phyloP scores from a whole-genome alignment of 2,797 vertebrate species.

The Chrysocyon brachyurus region DNA sequence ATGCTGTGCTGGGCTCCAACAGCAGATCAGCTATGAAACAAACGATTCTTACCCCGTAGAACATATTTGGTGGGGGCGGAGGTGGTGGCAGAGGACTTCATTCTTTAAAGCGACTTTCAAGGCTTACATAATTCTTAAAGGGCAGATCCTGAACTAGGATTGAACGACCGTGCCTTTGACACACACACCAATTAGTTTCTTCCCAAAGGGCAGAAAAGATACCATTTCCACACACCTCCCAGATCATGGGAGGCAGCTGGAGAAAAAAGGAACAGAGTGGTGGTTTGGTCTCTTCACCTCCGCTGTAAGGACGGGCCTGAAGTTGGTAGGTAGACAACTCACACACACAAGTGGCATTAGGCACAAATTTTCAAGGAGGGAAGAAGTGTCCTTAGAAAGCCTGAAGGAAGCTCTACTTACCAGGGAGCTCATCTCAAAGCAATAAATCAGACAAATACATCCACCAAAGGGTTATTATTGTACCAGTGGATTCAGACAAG shows the following conservation, averaged over 20 bases:
- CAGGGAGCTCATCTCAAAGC: not conserved
- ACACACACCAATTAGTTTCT: not conserved
- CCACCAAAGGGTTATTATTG: not conserved
- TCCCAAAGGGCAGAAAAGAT: not conserved
- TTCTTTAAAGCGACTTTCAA: not conserved
- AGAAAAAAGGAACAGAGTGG: not conserved
- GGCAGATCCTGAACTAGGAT: not conserved
- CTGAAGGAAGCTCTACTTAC: not conserved
- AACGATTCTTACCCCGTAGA: not conserved
- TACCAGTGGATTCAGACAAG: not conserved
- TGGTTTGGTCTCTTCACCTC: not conserved
- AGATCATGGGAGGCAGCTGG: not conserved
- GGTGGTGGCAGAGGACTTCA: not conserved
- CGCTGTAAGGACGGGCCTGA: not conserved
- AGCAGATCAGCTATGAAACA: not conserved
- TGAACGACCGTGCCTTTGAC: constrained; percentile 11
- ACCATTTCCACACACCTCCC: not conserved
- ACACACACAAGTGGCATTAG: not conserved
- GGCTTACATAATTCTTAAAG: not conserved
- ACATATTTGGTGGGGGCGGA: not conserved
- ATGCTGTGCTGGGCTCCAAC: not conserved
- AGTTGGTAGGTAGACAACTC: not conserved
- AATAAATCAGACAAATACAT: not conserved
- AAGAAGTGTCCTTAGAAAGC: not conserved
- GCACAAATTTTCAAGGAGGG: not conserved